Percentiles rank a stretch among this genome's conserved stretches.
These are phyloP conservation scores for Sebastes cheni DNA, from an alignment of 2,797 vertebrate species.

Conservation along the genomic window DNA sequence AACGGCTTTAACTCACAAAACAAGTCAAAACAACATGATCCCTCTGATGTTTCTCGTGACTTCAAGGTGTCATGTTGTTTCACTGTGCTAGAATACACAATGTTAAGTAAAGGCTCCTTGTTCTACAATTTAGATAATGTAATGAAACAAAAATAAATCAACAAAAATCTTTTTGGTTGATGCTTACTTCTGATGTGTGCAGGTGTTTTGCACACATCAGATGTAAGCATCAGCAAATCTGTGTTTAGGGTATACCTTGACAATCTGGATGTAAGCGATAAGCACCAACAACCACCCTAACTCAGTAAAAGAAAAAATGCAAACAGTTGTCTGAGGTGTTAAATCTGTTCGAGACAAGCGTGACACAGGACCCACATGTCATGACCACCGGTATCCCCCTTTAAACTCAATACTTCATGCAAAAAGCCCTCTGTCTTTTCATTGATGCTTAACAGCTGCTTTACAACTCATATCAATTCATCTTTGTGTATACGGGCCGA, in stretches of 20 bases:
- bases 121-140: background rate
- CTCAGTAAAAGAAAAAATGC: conserved; percentile 49
- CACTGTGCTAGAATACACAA: background rate
- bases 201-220: too few relatives aligned
- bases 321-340: conserved; percentile 10
- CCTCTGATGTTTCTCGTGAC: background rate
- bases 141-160: background rate
- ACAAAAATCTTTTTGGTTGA: background rate
- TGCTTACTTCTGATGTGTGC: too few relatives aligned
- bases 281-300: conserved; percentile 6
- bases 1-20: background rate
- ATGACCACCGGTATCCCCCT: conserved; percentile 60
- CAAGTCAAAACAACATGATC: background rate
- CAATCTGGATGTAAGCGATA: background rate
- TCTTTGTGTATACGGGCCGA: conserved; percentile 46
- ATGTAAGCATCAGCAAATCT: background rate
- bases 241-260: background rate
- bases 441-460: conserved; percentile 82
- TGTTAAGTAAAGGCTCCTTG: background rate
- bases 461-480: conserved; percentile 42
- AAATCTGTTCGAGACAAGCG: conserved; percentile 41
- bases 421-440: conserved; percentile 83
- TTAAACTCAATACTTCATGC: conserved; percentile 77
- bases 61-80: background rate
- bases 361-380: conserved; percentile 64